Percentiles rank a stretch among this genome's conserved stretches.
Evolutionary conservation across 2,797 vertebrate genomes (phyloP).

Genomic region (Thaleichthys pacificus): DNA sequence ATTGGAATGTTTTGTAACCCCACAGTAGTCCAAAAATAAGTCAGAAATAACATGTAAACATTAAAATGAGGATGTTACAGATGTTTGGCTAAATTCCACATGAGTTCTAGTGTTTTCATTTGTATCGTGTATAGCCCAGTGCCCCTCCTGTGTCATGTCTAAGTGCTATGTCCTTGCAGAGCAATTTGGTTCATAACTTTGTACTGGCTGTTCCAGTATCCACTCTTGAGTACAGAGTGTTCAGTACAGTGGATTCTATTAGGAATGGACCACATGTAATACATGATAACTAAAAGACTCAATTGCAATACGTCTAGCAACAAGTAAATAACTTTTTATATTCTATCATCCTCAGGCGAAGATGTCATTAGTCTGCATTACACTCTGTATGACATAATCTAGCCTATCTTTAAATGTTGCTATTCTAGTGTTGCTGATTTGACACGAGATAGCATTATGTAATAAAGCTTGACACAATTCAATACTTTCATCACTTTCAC

Average conservation of each 20-base stretch:
- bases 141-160: background rate
- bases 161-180: conserved; percentile 13
- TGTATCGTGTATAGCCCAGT: conserved; percentile 9
- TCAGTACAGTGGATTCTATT: conserved; percentile 2
- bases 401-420: conserved; percentile 28
- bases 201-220: conserved; percentile 30
- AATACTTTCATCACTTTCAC: too few species aligned
- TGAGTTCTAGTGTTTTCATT: background rate
- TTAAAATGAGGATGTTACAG: background rate
- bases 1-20: background rate
- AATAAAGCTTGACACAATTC: conserved; percentile 19
- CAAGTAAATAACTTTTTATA: background rate
- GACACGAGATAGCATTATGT: conserved; percentile 29
- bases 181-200: conserved; percentile 27
- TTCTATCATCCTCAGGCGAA: background rate
- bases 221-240: conserved; percentile 12
- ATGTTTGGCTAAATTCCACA: background rate
- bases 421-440: conserved; percentile 23
- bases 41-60: background rate
- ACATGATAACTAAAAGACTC: too few species aligned
- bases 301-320: background rate
- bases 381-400: background rate
- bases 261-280: background rate
- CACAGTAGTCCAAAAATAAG: background rate
- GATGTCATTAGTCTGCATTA: conserved; percentile 28